Base-by-base conservation (phyloP, 2,113 vertebrate genomes). In the Gopherus flavomarginatus region DNA sequence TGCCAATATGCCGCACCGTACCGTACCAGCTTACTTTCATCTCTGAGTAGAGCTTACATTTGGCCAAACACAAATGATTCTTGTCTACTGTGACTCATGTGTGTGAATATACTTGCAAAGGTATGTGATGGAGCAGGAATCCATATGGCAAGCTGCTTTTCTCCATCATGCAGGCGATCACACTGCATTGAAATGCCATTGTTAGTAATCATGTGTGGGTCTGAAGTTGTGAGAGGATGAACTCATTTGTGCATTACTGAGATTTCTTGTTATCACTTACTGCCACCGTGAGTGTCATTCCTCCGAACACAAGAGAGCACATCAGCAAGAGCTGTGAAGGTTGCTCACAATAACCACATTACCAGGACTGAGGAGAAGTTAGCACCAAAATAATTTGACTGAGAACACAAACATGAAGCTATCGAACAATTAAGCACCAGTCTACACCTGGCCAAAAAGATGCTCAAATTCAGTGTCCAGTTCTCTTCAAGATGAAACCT, bases 241-340 rank as follows among this genome's bases (percentile, higher is more conserved):
- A 79, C 87, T 97, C 90, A 62, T 86, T 97, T 86, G 75, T 85
- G 69, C 80, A 72, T 94, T 96, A 87, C 93, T 89, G 82, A 96
- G 96, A 97, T 96, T 91, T 94, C 95, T 97, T 88, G 35, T 96
- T 97, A 96, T 96, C 96, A 95, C 96, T 95, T 95, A 84, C 91
- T 97, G 94, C 44, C 89, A 83, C 65, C 90, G 84, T 77, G 81
- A 95, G 89, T 50, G 88, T 95, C 93, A 95, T 95, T 96, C 95
- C 81, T 95, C 62, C 87, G 88, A 77, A 86, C 77, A 78, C 77
- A 69, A n/a, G 54, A 89, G 83, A 94, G 81, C 2, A 38, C 78
- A 83, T 83, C 83, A 95, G 85, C 77, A 93, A 77, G 35, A 78
- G 2, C 0, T 53, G 54, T 44, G 49, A 86, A 89, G 80, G 56